Conservation (phyloP, 2,797 vertebrate species). For the Schizopygopsis pylzovi region DNA sequence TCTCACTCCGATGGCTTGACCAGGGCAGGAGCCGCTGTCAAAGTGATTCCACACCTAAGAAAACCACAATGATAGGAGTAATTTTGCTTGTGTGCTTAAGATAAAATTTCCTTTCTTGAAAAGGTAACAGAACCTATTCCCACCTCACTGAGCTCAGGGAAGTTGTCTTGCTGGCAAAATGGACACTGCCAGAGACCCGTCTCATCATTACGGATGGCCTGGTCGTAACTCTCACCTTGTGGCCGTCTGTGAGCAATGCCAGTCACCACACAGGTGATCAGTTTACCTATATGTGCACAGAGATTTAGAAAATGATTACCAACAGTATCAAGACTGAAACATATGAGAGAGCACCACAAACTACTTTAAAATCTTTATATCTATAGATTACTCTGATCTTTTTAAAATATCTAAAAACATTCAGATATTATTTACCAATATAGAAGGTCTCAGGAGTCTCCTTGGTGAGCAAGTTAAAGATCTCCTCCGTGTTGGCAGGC, state of each 20-base stretch:
- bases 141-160: constrained; percentile 98
- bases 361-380: not conserved
- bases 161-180: constrained; percentile 99
- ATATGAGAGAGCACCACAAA: not conserved
- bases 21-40: constrained; percentile 97
- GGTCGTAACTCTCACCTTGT: constrained; percentile 98
- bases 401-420: not conserved
- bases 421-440: constrained; percentile 82
- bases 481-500: constrained; percentile 94
- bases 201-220: constrained; percentile 94
- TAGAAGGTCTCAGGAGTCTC: constrained; percentile 99
- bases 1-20: constrained; percentile 97
- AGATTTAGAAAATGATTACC: not conserved
- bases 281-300: constrained; percentile 82
- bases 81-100: not conserved
- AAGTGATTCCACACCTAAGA: constrained; percentile 99
- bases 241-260: constrained; percentile 97
- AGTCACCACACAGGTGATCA: constrained; percentile 94
- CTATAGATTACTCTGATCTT: not conserved
- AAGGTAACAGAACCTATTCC: not conserved
- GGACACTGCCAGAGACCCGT: constrained; percentile 98
- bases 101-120: not conserved
- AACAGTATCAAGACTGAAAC: not conserved
- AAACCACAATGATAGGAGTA: not conserved
- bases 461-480: constrained; percentile 98